A percentile compares a stretch with the other conserved stretches of the same genome.
These are phyloP conservation scores for Hippocampus abdominalis DNA, from an alignment of 2,113 vertebrate genomes.

Conservation along the genomic window DNA sequence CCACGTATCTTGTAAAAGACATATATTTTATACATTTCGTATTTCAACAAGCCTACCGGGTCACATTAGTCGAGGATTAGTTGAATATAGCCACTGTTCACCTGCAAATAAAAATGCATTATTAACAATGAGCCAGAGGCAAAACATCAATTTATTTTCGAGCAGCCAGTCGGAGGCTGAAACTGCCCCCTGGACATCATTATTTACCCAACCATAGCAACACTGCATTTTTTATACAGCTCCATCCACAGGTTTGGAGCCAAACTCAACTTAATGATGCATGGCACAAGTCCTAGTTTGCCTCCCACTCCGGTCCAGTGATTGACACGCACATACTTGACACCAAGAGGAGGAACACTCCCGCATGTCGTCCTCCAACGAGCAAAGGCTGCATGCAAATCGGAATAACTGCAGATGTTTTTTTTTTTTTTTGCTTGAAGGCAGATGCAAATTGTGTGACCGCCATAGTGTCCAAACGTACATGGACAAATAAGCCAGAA, in stretches of 20 bases:
- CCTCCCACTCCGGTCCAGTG: constrained; percentile 19
- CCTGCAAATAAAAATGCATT: constrained; percentile 45
- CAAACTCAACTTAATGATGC: constrained; percentile 53
- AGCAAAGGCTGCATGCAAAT: not conserved
- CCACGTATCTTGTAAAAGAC: not conserved
- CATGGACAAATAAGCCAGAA: not conserved
- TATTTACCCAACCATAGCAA: constrained; percentile 63
- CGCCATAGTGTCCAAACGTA: not conserved
- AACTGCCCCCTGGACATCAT: constrained; percentile 61
- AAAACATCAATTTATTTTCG: constrained; percentile 58
- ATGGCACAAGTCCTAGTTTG: constrained; percentile 37
- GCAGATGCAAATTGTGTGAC: not conserved
- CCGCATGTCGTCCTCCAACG: not conserved
- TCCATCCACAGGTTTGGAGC: constrained; percentile 39
- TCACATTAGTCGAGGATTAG: constrained; percentile 35
- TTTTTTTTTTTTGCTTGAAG: not conserved
- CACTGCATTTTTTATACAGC: constrained; percentile 43
- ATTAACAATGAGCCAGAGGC: constrained; percentile 52
- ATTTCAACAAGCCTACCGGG: constrained; percentile 1
- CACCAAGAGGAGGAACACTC: constrained; percentile 13
- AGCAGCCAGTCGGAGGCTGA: constrained; percentile 33
- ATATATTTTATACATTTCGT: constrained; percentile 1
- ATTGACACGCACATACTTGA: constrained; percentile 45
- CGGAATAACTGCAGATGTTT: not conserved
- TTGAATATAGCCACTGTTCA: constrained; percentile 23